A percentile compares a stretch with the other conserved stretches of the same genome.
phyloP scores from a whole-genome alignment of 2,113 vertebrate species.

The Campylorhamphus procurvoides region DNA sequence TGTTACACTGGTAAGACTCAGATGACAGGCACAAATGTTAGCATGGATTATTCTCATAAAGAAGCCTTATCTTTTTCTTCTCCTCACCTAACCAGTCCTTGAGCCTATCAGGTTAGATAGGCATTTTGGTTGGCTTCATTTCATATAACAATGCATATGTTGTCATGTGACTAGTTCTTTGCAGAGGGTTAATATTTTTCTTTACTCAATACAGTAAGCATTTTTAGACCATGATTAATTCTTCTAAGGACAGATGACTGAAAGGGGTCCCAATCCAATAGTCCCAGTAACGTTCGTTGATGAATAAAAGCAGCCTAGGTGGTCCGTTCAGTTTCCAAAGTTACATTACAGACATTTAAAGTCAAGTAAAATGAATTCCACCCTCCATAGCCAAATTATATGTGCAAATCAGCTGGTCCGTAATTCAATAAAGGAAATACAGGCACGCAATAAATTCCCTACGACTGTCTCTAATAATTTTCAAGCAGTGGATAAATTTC shows the following conservation, averaged over 20 bases:
- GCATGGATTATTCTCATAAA: background rate
- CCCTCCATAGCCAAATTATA: background rate
- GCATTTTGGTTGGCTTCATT: background rate
- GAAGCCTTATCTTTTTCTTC: background rate
- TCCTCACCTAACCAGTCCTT: background rate
- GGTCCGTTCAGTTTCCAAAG: background rate
- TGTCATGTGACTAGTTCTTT: background rate
- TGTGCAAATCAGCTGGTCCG: background rate
- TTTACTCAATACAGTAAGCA: background rate
- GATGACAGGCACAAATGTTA: background rate
- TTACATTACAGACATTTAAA: background rate
- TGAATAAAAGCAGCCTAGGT: background rate
- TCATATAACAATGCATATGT: background rate
- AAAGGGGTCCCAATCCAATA: background rate
- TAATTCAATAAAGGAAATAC: background rate
- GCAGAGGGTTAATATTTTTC: background rate
- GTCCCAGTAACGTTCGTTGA: background rate
- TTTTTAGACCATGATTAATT: background rate
- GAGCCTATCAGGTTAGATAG: background rate
- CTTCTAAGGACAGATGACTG: background rate
- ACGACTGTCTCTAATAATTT: background rate
- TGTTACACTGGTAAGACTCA: background rate
- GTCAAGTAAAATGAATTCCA: background rate
- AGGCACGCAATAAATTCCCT: background rate
- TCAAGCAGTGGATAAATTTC: background rate